Evolutionary conservation across 2,888 invertebrate genomes (phyloP), one percentile per base, ranked within the genome.

Genomic region (Pristionchus arcanus): DNA sequence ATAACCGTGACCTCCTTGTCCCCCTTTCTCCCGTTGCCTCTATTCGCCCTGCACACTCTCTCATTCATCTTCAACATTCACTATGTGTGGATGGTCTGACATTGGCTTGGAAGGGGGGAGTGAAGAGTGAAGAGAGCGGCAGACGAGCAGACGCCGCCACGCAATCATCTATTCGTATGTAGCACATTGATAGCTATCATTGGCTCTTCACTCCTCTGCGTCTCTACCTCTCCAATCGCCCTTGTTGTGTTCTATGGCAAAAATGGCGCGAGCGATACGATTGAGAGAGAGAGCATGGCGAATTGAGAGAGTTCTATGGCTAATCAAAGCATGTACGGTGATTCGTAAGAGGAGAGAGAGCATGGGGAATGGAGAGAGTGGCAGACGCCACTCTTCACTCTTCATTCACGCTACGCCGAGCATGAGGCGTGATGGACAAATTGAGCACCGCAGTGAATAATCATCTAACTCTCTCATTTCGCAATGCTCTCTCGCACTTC

Each of bases 1-100:
- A 85, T 31, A 59, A 85, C 59, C 59, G 84, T 83, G 83, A 83
- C 63, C 68, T 83, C 84, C 90, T 77, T 66, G 28, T 59, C 83
- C 66, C 83, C 66, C 59, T 63, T n/a, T 83, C 77, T 88, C 53
- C 81, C 53, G 28, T 34, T 55, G n/a, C 13, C 84, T 85, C 83
- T 85, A 59, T 25, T 63, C 53, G 34, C 68, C 83, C 63, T 25
- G 34, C 71, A 83, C 66, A 84, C 31, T 63, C 85, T 37, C 31
- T 85, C 59, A 55, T 85, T 63, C 55, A 55, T 63, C 85, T 31
- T 31, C 84, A 84, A 84, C 84, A 84, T 84, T 55, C 53, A 49
- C 25, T 49, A 53, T 81, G 81, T 81, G 49, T 25, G 81, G 81
- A 81, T 81, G 85, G 59, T 63, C 85, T 63, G 85, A 85, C 85